A percentile compares a stretch with the other conserved stretches of the same genome.
phyloP scores from a whole-genome alignment of 2,888 invertebrate species.

The Trileptium ribeirensis region DNA sequence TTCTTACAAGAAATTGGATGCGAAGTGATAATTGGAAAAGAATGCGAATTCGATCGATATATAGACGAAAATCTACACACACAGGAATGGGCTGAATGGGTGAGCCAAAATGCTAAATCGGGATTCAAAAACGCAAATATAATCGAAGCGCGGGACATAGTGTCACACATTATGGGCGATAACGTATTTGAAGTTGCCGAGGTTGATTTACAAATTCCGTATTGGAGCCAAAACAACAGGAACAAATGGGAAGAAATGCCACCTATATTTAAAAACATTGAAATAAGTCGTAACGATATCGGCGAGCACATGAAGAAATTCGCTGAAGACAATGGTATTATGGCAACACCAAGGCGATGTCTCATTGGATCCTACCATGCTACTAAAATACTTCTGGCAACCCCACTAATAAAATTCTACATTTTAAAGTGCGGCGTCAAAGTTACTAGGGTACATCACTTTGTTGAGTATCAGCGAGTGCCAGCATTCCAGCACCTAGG shows the following conservation, averaged over 20 bases:
- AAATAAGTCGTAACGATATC: background rate
- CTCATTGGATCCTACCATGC: background rate
- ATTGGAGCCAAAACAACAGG: background rate
- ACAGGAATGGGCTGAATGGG: background rate
- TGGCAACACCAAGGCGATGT: background rate
- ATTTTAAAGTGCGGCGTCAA: background rate
- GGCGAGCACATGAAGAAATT: background rate
- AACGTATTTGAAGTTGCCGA: no score
- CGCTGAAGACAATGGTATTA: background rate
- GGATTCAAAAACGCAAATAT: no score
- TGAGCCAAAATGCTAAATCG: no score
- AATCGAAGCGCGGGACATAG: no score
- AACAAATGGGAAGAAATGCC: background rate
- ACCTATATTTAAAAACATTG: constrained; percentile 9
- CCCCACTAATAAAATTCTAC: background rate
- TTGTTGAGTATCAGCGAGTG: background rate
- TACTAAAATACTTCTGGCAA: background rate
- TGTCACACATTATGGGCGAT: background rate
- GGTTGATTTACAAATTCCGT: background rate
- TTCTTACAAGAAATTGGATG: background rate
- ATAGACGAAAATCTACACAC: background rate
- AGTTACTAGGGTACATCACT: background rate
- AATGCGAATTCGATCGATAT: background rate
- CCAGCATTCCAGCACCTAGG: background rate
- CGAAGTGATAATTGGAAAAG: background rate